Evolutionary conservation across 2,113 vertebrate genomes (phyloP), one percentile per base, ranked within the genome.

Genomic region (Eclectus roratus): DNA sequence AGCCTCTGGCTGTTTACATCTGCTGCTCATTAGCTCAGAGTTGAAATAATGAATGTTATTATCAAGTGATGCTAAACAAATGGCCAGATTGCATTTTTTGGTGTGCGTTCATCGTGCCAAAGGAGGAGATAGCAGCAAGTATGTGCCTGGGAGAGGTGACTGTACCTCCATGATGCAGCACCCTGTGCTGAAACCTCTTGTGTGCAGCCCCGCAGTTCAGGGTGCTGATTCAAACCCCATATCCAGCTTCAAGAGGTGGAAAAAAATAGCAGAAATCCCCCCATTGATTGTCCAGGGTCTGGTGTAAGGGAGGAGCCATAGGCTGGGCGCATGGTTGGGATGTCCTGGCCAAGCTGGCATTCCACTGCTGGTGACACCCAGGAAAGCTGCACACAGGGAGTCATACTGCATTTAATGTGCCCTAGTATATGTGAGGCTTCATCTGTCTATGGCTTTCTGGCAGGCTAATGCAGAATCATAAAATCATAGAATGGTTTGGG

Each of bases 121-220:
- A 76, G 53, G 7, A 25, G 66, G 56, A 41, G 70, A 47, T 27
- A 53, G 66, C 73, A 60, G 76, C 0, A 1, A 18, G 65, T 2
- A 23, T 19, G 43, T 0, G 1, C n/a, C 60, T 63, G 65, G 77
- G 35, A 39, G 60, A 35, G 43, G 37, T 28, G 83, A 35, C 69
- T 0, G 0, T 33, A 16, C 25, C 72, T 1, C 0, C 33, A 3
- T 2, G 0, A 0, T 14, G 52, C 3, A 16, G 23, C 1, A 2
- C 18, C 46, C 49, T 61, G 65, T 0, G 2, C 27, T 0, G 0
- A 20, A 27, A 24, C 12, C 69, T 47, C 56, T 23, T 15, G 35
- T 10, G 29, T 41, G 3, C 27, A 82, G 72, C 80, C 41, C 53
- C 6, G 46, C 64, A 17, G n/a, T 10, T 47, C 23, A 27, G 31